Conservation (phyloP, 2,113 vertebrate genomes). For the Dipodomys ordii region DNA sequence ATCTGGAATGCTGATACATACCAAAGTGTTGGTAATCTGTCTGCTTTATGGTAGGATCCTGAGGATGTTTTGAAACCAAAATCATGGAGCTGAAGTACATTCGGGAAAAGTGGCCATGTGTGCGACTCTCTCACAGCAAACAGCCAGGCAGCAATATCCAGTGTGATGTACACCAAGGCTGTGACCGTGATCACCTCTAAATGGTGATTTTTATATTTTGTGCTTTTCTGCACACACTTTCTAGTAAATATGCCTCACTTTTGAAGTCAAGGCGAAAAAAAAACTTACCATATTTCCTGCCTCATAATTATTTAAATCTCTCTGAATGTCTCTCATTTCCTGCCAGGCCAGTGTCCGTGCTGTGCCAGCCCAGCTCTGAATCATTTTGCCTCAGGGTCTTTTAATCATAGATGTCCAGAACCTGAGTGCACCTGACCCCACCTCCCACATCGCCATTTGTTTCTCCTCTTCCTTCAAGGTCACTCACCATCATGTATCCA, state of each 20-base stretch:
- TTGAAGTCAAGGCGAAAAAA: neutral
- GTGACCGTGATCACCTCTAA: neutral
- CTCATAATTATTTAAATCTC: neutral
- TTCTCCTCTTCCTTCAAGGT: neutral
- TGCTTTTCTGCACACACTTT: neutral
- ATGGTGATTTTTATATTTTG: neutral
- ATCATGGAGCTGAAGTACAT: neutral
- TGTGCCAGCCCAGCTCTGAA: neutral
- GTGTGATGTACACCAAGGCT: neutral
- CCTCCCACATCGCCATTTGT: neutral
- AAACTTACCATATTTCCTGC: neutral
- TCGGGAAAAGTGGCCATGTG: neutral
- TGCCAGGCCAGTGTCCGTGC: neutral
- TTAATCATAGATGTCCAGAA: neutral
- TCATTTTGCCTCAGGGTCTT: neutral
- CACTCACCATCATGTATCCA: neutral
- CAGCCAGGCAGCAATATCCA: neutral
- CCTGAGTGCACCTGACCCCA: neutral
- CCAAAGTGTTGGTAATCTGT: too few species aligned
- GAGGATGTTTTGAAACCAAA: neutral
- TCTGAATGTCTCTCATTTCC: neutral
- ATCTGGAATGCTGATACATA: neutral
- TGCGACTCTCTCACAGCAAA: neutral
- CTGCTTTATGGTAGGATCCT: too few species aligned
- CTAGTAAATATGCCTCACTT: neutral